Percentiles rank a stretch among this genome's conserved stretches.
These are phyloP conservation scores for Caenorhabditis zanzibari DNA, from an alignment of 2,888 invertebrate species.

Conservation along the genomic window DNA sequence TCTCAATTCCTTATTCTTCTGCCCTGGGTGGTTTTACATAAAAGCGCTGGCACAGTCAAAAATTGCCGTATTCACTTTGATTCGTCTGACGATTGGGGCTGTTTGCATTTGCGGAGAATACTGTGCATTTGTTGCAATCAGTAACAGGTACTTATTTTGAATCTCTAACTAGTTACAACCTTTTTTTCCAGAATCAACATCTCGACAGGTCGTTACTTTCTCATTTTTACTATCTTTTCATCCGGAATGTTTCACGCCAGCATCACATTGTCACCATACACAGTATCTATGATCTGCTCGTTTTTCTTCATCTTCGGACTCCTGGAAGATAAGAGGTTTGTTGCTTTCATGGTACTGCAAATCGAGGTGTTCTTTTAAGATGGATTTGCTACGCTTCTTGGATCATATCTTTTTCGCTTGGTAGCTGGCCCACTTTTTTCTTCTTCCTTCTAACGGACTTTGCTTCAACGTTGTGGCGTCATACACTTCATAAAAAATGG, in stretches of 20 bases:
- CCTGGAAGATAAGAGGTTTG: neutral
- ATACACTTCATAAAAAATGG: too few species aligned
- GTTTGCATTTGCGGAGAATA: neutral
- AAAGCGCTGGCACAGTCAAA: neutral
- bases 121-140: neutral
- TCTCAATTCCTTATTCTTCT: neutral
- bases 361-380: too few species aligned
- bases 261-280: neutral
- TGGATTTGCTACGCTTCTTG: too few species aligned
- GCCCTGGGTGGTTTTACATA: too few species aligned
- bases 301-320: neutral
- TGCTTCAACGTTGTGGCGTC: too few species aligned
- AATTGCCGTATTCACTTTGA: neutral
- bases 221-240: neutral
- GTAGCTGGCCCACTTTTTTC: too few species aligned
- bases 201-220: neutral
- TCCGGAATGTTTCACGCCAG: constrained; percentile 24
- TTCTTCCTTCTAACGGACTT: too few species aligned
- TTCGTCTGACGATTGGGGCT: neutral
- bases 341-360: neutral
- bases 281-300: neutral
- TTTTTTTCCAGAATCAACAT: constrained; percentile 5
- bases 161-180: too few species aligned
- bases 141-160: neutral
- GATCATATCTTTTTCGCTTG: too few species aligned